Evolutionary conservation across 2,888 invertebrate species (phyloP).

Genomic region (Branchipolynoe longqiensis): DNA sequence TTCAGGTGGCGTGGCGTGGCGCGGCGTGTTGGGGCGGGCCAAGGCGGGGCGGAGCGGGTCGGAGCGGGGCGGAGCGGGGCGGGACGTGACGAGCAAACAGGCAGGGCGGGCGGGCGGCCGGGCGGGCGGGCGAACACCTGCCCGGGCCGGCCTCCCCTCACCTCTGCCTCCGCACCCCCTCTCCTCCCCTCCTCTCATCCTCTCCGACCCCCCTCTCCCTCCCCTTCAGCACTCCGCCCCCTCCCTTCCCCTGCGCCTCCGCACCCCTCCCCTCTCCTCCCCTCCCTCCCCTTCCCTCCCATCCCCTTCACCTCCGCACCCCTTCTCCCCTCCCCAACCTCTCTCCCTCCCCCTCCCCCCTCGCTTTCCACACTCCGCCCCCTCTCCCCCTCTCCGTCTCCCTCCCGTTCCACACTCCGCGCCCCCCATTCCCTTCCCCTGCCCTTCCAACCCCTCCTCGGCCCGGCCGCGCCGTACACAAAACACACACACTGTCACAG

Average conservation of each 20-base stretch:
- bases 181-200: not conserved
- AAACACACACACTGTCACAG: conserved; percentile 17
- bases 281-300: not conserved
- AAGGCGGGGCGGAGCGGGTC: too few relatives aligned
- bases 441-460: not conserved
- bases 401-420: not conserved
- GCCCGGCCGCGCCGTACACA: not conserved
- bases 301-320: not conserved
- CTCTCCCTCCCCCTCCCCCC: not conserved
- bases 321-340: not conserved
- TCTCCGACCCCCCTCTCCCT: not conserved
- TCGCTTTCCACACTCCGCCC: not conserved
- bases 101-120: too few relatives aligned
- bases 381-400: not conserved
- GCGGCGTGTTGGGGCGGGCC: too few relatives aligned
- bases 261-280: not conserved
- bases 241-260: not conserved
- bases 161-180: not conserved
- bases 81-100: not conserved
- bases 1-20: conserved; percentile 4
- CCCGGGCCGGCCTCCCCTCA: not conserved
- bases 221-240: not conserved
- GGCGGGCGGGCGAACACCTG: not conserved
- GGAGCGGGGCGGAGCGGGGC: not conserved
- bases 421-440: not conserved